Conservation (phyloP, 2,797 vertebrate species). For the Clarias fuscus region DNA sequence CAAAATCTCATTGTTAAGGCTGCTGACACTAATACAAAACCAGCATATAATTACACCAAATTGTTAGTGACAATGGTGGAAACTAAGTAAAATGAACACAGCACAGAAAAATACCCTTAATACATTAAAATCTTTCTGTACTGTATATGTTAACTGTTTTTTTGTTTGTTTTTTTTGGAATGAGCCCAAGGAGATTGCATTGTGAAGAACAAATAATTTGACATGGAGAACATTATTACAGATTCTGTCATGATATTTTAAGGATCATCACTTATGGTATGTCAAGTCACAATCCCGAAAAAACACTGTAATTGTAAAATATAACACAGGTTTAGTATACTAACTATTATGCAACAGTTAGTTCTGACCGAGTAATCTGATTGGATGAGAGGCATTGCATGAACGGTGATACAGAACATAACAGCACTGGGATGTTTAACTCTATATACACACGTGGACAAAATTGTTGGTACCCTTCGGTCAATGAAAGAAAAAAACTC, state of each 20-base stretch:
- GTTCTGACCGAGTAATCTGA: no score
- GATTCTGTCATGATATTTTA: not conserved
- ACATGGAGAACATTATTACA: not conserved
- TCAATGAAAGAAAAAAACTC: no score
- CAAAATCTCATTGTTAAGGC: not conserved
- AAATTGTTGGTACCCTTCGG: no score
- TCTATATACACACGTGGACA: no score
- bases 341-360: no score
- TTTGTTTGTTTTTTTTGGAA: no score
- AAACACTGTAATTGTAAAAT: not conserved
- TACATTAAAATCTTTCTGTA: not conserved
- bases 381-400: no score
- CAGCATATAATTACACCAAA: not conserved
- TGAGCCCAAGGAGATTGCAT: not conserved
- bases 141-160: no score
- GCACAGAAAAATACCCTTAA: not conserved
- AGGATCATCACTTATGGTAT: not conserved
- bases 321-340: not conserved
- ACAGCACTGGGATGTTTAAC: no score
- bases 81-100: not conserved
- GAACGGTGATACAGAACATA: no score
- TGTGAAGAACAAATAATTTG: not conserved
- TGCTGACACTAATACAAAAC: not conserved
- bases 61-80: not conserved
- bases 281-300: not conserved